A percentile compares a stretch with the other conserved stretches of the same genome.
phyloP scores from a whole-genome alignment of 2,888 invertebrate species.

The Deilephila porcellus region DNA sequence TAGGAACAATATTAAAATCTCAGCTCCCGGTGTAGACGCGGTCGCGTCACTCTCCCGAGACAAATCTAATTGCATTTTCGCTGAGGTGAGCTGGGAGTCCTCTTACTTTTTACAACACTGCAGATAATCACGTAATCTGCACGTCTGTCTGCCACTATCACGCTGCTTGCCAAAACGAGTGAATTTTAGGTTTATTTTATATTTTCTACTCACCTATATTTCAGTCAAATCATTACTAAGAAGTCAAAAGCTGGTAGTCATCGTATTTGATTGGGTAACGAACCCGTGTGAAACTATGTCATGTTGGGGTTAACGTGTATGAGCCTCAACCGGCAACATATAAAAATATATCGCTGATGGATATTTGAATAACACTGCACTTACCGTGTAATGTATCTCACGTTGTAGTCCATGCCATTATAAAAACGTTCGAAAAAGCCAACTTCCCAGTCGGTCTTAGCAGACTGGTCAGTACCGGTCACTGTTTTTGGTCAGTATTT shows the following conservation, averaged over 20 bases:
- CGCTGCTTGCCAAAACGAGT: not conserved
- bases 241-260: no score
- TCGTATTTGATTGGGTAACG: no score
- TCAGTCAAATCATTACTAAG: no score
- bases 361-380: no score
- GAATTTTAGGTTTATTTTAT: not conserved
- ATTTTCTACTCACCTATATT: not conserved
- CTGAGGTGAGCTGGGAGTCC: constrained; percentile 74
- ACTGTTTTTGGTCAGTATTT: not conserved
- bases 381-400: no score
- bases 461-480: not conserved
- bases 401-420: no score
- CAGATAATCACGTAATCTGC: constrained; percentile 62
- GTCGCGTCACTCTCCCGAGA: constrained; percentile 72
- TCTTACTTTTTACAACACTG: constrained; percentile 65
- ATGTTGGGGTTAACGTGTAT: no score
- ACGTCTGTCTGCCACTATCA: constrained; percentile 2
- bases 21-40: constrained; percentile 52
- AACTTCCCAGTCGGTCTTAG: no score
- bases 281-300: no score
- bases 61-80: constrained; percentile 80
- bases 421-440: not conserved
- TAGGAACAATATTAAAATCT: not conserved
- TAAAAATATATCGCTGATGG: no score
- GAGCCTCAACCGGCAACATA: no score